phyloP scores from a whole-genome alignment of 1,140 invertebrate genomes.

The Pseudomyrmex gracilis region DNA sequence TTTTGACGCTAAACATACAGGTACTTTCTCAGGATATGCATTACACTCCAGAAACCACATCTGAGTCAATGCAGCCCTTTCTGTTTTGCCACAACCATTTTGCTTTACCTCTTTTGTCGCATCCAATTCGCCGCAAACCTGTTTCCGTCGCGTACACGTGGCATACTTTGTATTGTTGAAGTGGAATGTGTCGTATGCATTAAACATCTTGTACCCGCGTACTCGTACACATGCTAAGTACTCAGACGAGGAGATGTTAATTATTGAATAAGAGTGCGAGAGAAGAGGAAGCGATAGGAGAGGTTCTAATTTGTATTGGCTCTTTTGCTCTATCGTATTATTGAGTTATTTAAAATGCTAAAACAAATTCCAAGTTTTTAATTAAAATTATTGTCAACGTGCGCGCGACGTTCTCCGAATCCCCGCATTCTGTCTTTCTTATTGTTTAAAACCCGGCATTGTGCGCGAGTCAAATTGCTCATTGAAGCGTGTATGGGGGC shows the following conservation, averaged over 20 bases:
- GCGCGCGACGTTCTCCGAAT: no score
- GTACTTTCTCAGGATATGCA: not conserved
- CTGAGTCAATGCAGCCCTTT: conserved; percentile 26
- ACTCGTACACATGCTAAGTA: conserved; percentile 25
- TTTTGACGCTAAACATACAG: not conserved
- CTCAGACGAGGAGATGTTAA: not conserved
- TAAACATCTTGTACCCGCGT: conserved; percentile 34
- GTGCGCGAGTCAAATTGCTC: no score
- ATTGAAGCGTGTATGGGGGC: no score
- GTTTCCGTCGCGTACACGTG: conserved; percentile 7
- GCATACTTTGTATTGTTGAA: conserved; percentile 38
- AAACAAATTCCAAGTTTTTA: no score
- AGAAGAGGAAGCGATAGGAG: no score
- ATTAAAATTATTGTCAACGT: no score
- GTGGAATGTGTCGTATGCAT: conserved; percentile 38
- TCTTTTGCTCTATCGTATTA: no score
- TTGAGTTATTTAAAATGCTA: no score
- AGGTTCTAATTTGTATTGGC: no score
- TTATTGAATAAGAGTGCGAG: not conserved
- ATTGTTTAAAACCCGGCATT: no score
- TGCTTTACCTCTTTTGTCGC: conserved; percentile 25
- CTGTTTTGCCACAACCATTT: conserved; percentile 24
- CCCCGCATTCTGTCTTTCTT: no score
- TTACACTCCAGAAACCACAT: conserved; percentile 19
- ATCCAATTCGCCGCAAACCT: conserved; percentile 38